Evolutionary conservation across 2,797 vertebrate genomes (phyloP).

Genomic region (Sebastes kiyomatsui): DNA sequence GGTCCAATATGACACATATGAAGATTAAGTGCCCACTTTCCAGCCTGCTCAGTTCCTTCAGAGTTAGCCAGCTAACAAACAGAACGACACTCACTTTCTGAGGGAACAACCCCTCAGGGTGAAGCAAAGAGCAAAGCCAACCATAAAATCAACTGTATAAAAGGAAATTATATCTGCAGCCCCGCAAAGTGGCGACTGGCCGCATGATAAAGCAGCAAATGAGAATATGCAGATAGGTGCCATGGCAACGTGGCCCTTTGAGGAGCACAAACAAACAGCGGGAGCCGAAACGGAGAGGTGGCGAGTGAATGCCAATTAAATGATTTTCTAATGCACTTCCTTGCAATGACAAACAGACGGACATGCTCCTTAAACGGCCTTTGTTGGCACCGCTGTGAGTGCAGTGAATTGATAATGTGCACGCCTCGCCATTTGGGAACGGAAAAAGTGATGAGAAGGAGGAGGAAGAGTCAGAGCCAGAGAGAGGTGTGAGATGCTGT

Average conservation of each 20-base stretch:
- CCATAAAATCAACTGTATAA: conserved; percentile 64
- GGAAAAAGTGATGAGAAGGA: conserved; percentile 4
- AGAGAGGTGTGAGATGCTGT: conserved; percentile 39
- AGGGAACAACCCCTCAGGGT: conserved; percentile 35
- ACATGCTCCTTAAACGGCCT: conserved; percentile 1
- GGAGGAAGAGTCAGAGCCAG: conserved; percentile 24
- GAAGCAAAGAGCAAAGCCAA: conserved; percentile 59
- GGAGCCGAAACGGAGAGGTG: conserved; percentile 35
- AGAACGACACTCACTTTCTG: conserved; percentile 19
- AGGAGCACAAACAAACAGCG: conserved; percentile 65
- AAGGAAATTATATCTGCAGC: conserved; percentile 70
- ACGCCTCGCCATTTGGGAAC: neutral
- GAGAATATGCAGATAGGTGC: conserved; percentile 72
- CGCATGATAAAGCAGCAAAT: conserved; percentile 52
- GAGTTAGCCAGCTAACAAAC: conserved; percentile 10
- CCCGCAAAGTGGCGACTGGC: conserved; percentile 61
- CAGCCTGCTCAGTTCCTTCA: conserved; percentile 7
- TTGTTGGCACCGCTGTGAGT: conserved; percentile 15
- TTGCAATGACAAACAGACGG: conserved; percentile 12
- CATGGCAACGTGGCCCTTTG: conserved; percentile 58
- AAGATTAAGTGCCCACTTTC: neutral
- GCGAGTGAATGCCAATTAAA: conserved; percentile 68
- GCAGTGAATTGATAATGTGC: conserved; percentile 16
- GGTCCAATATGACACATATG: neutral
- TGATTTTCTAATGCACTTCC: conserved; percentile 44